Evolutionary conservation across 2,797 vertebrate genomes (phyloP).

Genomic region (Pogonophryne albipinna): DNA sequence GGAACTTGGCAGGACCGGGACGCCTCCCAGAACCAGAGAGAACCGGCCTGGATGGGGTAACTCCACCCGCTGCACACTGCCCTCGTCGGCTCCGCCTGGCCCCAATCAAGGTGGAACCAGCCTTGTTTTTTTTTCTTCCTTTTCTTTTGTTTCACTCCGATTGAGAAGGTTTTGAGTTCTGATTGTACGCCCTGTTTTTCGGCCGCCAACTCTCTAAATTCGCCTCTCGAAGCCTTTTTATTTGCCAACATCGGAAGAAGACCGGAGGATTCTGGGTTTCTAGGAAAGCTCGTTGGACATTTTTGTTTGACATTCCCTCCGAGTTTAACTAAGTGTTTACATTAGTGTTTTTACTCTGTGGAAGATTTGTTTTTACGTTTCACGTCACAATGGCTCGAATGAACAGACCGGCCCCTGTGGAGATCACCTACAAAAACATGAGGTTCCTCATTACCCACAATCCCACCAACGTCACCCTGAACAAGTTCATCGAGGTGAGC

Average conservation of each 20-base stretch:
- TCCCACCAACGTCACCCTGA: constrained; percentile 98
- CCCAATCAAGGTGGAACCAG: constrained; percentile 86
- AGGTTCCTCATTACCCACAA: constrained; percentile 99
- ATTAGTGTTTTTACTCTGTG: constrained; percentile 65
- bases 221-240: constrained; percentile 34
- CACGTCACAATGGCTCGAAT: constrained; percentile 94
- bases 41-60: constrained; percentile 98
- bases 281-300: constrained; percentile 51
- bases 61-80: constrained; percentile 93
- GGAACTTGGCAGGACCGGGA: constrained; percentile 88
- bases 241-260: constrained; percentile 56
- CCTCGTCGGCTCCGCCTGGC: constrained; percentile 94
- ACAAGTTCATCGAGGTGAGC: constrained; percentile 99
- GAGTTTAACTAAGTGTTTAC: constrained; percentile 68
- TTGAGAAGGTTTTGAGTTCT: constrained; percentile 66
- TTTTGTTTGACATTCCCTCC: constrained; percentile 76
- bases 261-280: constrained; percentile 45
- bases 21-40: constrained; percentile 90
- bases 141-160: constrained; percentile 75
- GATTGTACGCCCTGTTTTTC: constrained; percentile 51
- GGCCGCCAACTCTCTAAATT: constrained; percentile 35
- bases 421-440: constrained; percentile 99
- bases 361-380: constrained; percentile 68
- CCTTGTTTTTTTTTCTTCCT: constrained; percentile 77
- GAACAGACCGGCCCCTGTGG: constrained; percentile 99